Evolutionary conservation across 92 coral and sea anemone genomes (phyloP).

Genomic region (Zoanthus sociatus): DNA sequence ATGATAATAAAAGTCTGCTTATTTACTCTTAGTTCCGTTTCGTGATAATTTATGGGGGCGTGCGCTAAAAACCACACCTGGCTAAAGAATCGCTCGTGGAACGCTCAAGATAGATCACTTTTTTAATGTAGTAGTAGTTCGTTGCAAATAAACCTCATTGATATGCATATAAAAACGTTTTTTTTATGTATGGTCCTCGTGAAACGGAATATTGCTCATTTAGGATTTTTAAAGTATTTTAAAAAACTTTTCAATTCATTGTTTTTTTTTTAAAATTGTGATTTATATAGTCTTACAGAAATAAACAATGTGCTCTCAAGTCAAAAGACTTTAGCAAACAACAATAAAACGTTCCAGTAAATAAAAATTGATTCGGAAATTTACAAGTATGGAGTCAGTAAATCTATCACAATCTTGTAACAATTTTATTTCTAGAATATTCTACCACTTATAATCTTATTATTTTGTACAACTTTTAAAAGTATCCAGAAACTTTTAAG

Average conservation of each 20-base stretch:
- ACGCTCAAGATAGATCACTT: background rate
- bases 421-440: background rate
- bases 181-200: background rate
- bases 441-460: background rate
- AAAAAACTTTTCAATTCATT: too few species aligned
- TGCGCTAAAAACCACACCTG: constrained; percentile 35
- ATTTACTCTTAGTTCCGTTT: constrained; percentile 18
- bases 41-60: constrained; percentile 40
- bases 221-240: background rate
- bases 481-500: background rate
- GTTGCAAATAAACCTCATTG: background rate
- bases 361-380: background rate
- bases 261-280: background rate
- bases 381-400: background rate
- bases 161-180: background rate
- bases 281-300: background rate
- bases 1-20: background rate
- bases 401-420: background rate
- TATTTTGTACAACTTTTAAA: background rate
- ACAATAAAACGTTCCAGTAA: background rate
- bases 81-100: constrained; percentile 3
- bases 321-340: background rate
- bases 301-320: background rate
- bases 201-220: background rate
- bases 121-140: background rate